Percentiles rank a stretch among this genome's conserved stretches.
Evolutionary conservation across 2,888 invertebrate species (phyloP).

Genomic region (Smittia aterrima): DNA sequence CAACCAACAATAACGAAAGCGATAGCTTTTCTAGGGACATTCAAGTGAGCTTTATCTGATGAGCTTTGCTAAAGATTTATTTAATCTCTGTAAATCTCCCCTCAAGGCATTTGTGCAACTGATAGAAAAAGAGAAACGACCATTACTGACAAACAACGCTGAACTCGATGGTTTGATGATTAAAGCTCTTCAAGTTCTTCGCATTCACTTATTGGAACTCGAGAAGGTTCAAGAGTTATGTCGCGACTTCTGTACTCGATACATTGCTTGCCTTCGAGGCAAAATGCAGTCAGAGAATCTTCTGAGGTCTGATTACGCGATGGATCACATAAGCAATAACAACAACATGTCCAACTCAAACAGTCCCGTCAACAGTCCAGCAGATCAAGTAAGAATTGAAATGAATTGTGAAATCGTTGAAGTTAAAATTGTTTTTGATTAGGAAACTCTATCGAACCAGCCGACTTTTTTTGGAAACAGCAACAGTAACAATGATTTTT

Average conservation of each 20-base stretch:
- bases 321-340: slow-evolving; percentile 55
- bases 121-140: slow-evolving; percentile 80
- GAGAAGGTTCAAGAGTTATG: slow-evolving; percentile 94
- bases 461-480: slow-evolving; percentile 29
- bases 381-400: slow-evolving; percentile 45
- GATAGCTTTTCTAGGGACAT: slow-evolving; percentile 46
- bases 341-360: slow-evolving; percentile 56
- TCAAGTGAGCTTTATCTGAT: slow-evolving; percentile 43
- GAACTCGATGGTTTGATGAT: slow-evolving; percentile 95
- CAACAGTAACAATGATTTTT: slow-evolving; percentile 41
- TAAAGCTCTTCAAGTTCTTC: slow-evolving; percentile 82
- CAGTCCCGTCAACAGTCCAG: slow-evolving; percentile 51
- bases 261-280: slow-evolving; percentile 85
- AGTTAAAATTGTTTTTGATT: background rate
- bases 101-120: slow-evolving; percentile 87
- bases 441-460: slow-evolving; percentile 38
- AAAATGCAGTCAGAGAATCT: slow-evolving; percentile 89
- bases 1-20: slow-evolving; percentile 44
- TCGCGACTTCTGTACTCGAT: slow-evolving; percentile 91
- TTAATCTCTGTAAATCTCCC: background rate
- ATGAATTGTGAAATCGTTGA: background rate
- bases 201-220: slow-evolving; percentile 87
- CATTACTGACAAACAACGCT: slow-evolving; percentile 85
- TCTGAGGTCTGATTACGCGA: slow-evolving; percentile 70
- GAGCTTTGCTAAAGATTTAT: background rate